These are phyloP conservation scores for Urophycis tenuis DNA, from an alignment of 2,797 vertebrate genomes.

Conservation along the genomic window DNA sequence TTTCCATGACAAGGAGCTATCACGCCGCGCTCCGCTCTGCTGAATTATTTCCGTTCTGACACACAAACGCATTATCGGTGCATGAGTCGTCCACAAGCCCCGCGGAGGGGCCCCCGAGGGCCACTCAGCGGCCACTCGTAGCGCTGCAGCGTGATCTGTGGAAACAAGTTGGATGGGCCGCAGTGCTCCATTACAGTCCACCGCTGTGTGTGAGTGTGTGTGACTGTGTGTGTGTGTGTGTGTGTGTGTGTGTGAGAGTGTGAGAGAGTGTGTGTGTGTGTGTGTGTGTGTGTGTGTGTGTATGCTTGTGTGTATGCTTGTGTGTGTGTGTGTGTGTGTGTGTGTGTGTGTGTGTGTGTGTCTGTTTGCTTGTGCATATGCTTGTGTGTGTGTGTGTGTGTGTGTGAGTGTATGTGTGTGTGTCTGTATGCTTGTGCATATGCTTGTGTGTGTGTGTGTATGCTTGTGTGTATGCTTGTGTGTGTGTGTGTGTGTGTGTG, in stretches of 20 bases:
- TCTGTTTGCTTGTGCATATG: no score
- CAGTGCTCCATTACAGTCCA: conserved; percentile 21
- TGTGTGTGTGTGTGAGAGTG: conserved; percentile 1
- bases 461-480: no score
- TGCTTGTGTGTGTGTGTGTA: no score
- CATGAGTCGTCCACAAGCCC: background rate
- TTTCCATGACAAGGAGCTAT: background rate
- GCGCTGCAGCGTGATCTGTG: background rate
- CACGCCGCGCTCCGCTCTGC: background rate
- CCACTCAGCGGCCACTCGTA: background rate
- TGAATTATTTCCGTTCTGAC: background rate
- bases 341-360: no score
- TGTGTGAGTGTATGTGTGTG: no score
- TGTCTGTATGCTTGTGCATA: no score
- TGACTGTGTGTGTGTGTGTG: conserved; percentile 17
- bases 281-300: conserved; percentile 45
- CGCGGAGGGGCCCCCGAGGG: background rate
- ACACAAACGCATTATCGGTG: background rate
- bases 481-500: no score
- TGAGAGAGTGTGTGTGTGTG: conserved; percentile 20
- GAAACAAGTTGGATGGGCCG: background rate
- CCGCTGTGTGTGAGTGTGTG: conserved; percentile 16
- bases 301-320: conserved; percentile 21
- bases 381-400: no score
- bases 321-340: background rate